Conservation (phyloP, 2,888 invertebrate genomes). For the Ariolimax columbianus region DNA sequence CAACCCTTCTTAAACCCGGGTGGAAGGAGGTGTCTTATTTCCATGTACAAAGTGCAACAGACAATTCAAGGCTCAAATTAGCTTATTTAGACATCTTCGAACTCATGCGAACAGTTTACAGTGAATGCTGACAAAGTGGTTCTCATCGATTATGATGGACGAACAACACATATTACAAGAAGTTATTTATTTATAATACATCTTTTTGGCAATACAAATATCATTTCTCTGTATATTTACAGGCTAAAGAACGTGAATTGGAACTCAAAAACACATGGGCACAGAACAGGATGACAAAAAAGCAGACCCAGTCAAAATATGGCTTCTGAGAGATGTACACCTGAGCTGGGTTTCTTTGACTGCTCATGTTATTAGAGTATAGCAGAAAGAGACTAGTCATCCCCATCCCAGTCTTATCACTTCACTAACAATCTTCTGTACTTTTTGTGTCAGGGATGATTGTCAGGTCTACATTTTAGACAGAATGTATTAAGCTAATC, state of each 20-base stretch:
- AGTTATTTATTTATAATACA: too few relatives aligned
- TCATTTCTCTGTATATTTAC: conserved; percentile 57
- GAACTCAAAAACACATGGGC: conserved; percentile 97
- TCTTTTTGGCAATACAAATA: neutral
- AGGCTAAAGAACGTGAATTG: conserved; percentile 94
- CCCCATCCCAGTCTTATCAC: neutral
- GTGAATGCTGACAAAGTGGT: too few relatives aligned
- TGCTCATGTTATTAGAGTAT: neutral
- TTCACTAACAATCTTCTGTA: neutral
- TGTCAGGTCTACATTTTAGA: neutral
- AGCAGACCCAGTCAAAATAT: conserved; percentile 96
- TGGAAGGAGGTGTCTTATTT: too few relatives aligned
- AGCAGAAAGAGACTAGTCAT: neutral
- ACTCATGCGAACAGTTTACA: too few relatives aligned
- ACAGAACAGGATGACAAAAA: conserved; percentile 88
- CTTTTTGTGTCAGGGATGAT: neutral
- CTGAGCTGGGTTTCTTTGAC: neutral
- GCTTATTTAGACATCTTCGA: too few relatives aligned
- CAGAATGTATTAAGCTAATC: neutral
- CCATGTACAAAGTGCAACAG: too few relatives aligned
- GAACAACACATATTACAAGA: too few relatives aligned
- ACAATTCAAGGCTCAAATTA: too few relatives aligned
- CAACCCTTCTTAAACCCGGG: too few relatives aligned
- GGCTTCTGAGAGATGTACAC: conserved; percentile 84
- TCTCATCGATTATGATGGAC: too few relatives aligned